A percentile compares a stretch with the other conserved stretches of the same genome.
These are phyloP conservation scores for Leptoteleia sp. DNA, from an alignment of 1,140 invertebrate species.

Conservation along the genomic window DNA sequence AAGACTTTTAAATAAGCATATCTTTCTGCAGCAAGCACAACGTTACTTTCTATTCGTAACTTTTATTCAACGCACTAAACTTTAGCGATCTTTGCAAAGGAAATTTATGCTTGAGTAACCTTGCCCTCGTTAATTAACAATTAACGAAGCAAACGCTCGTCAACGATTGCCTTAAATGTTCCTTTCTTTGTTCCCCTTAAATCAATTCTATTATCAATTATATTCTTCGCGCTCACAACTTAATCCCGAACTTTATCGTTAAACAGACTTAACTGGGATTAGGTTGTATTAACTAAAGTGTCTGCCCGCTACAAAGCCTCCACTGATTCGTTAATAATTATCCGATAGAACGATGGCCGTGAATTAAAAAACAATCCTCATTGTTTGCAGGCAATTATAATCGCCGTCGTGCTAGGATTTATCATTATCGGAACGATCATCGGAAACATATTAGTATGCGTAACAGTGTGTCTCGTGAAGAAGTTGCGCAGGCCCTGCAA, in stretches of 20 bases:
- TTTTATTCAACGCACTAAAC: too few species aligned
- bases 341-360: background rate
- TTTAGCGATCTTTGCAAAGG: too few species aligned
- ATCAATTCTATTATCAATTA: constrained; percentile 25
- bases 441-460: constrained; percentile 94
- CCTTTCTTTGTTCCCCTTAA: background rate
- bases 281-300: constrained; percentile 19
- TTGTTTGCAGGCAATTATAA: constrained; percentile 83
- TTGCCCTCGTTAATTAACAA: background rate
- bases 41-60: too few species aligned
- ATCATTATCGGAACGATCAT: constrained; percentile 91
- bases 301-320: constrained; percentile 1
- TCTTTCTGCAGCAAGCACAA: too few species aligned
- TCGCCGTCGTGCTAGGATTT: constrained; percentile 86
- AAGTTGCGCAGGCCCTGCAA: constrained; percentile 92
- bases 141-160: background rate
- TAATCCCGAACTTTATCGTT: constrained; percentile 12
- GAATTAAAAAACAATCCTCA: constrained; percentile 2
- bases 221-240: constrained; percentile 17
- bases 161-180: too few species aligned
- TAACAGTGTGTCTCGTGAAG: constrained; percentile 92
- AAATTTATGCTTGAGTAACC: background rate
- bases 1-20: too few species aligned
- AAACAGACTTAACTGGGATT: constrained; percentile 18
- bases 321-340: constrained; percentile 20